A percentile compares a stretch with the other conserved stretches of the same genome.
Evolutionary conservation across 2,888 invertebrate species (phyloP).

Genomic region (Hydrotaea diabolus): DNA sequence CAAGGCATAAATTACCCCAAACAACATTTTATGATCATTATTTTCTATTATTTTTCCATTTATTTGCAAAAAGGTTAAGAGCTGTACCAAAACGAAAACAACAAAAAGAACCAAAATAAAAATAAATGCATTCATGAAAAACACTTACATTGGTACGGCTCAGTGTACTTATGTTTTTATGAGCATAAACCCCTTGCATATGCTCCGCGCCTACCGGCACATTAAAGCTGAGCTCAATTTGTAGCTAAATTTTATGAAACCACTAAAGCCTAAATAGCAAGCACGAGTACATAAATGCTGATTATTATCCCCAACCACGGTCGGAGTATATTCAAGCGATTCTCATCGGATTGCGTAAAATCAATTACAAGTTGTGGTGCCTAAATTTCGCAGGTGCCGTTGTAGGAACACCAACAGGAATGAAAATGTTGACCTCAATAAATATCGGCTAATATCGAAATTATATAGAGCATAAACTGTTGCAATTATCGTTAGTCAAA

Average conservation of each 20-base stretch:
- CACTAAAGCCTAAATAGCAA: conserved; percentile 9
- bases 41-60: not conserved
- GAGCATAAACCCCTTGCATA: too few species aligned
- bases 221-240: not conserved
- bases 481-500: not conserved
- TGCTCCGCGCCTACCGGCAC: too few species aligned
- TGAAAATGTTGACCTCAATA: not conserved
- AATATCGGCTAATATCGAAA: not conserved
- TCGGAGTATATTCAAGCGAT: not conserved
- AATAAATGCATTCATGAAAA: too few species aligned
- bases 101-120: too few species aligned
- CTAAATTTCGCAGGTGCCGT: not conserved
- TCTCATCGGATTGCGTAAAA: not conserved
- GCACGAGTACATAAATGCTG: not conserved
- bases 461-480: not conserved
- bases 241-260: not conserved
- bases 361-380: not conserved
- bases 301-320: not conserved
- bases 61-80: not conserved
- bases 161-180: too few species aligned
- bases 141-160: too few species aligned
- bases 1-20: not conserved
- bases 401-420: not conserved
- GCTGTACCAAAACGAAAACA: not conserved
- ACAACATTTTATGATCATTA: not conserved